Base-by-base conservation (phyloP, 1,140 invertebrate species). In the Ruditapes philippinarum region DNA sequence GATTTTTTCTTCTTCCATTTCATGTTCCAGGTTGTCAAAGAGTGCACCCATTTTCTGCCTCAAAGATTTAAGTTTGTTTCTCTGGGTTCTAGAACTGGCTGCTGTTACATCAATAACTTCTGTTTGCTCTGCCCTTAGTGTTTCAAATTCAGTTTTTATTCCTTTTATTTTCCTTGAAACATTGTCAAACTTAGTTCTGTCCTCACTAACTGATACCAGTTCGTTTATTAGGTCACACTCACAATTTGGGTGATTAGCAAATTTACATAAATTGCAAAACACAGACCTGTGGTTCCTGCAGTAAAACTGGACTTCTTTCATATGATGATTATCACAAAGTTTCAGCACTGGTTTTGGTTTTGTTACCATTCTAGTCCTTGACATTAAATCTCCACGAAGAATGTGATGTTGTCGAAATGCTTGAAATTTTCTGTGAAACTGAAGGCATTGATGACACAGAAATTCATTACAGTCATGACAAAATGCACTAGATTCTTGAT, bases 231-330 rank as follows among this genome's bases (percentile, higher is more conserved):
- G 33, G n/a, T 49, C 54, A 28, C 28, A 19, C 4, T 51, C 45
- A 38, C 74, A 78, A 22, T 45, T 57, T 54, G 45, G 36, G n/a
- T 78, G 74, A 9, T 78, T 78, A 1, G 74, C 12, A 11, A 33
- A 38, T 31, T 54, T 45, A 22, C 74, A 78, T 45, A 78, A 36
- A 7, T 14, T 54, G n/a, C 74, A 78, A 36, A 51, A 78, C 12
- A 78, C 74, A 36, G 28, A 49, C 19, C 54, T 54, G 45, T 78
- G 74, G 36, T 31, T 36, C 1, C 7, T 3, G 25, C 74, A 78
- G 45, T 78, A 78, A 54, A 40, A 78, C 36, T 78, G n/a, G 0
- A 54, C 74, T 36, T 78, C 74, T 57, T 78, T 54, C 42, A 51
- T 49, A 2, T 14, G 14, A n/a, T 78, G 74, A 5, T 78, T 49